A percentile compares a stretch with the other conserved stretches of the same genome.
phyloP scores from a whole-genome alignment of 1,140 invertebrate genomes.

The Heliconius hewitsoni region DNA sequence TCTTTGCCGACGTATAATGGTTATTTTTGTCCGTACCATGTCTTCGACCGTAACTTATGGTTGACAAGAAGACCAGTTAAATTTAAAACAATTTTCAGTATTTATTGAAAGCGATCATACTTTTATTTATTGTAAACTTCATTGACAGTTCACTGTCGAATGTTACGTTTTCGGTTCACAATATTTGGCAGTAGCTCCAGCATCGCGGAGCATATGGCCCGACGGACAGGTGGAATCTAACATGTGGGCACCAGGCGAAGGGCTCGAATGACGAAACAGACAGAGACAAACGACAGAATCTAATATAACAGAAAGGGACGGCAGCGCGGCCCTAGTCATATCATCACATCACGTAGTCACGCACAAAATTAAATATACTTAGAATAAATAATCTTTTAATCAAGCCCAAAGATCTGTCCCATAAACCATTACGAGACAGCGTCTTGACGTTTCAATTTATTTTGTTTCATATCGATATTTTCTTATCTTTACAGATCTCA shows the following conservation, averaged over 20 bases:
- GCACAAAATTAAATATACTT: conserved; percentile 60
- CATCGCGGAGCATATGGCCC: conserved; percentile 48
- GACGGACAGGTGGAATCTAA: conserved; percentile 64
- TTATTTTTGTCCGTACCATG: conserved; percentile 41
- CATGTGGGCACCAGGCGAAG: conserved; percentile 64
- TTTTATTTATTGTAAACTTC: conserved; percentile 46
- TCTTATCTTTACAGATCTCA: conserved; percentile 66
- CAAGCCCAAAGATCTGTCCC: conserved; percentile 43
- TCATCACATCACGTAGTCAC: conserved; percentile 49
- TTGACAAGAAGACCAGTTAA: conserved; percentile 17
- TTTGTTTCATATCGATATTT: conserved; percentile 15
- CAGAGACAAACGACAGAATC: conserved; percentile 45
- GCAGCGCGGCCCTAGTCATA: conserved; percentile 37
- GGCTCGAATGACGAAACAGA: conserved; percentile 63
- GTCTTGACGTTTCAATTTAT: conserved; percentile 19
- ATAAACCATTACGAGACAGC: conserved; percentile 44
- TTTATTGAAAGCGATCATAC: conserved; percentile 40
- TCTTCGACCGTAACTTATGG: background rate
- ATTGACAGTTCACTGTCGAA: conserved; percentile 55
- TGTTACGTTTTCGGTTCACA: conserved; percentile 21
- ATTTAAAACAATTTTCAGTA: conserved; percentile 25
- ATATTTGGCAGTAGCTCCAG: conserved; percentile 41
- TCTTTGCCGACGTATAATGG: conserved; percentile 10
- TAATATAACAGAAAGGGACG: conserved; percentile 53
- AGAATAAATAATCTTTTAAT: conserved; percentile 59